Percentiles rank a stretch among this genome's conserved stretches.
Evolutionary conservation across 2,888 invertebrate genomes (phyloP).

Genomic region (Halictus ligatus): DNA sequence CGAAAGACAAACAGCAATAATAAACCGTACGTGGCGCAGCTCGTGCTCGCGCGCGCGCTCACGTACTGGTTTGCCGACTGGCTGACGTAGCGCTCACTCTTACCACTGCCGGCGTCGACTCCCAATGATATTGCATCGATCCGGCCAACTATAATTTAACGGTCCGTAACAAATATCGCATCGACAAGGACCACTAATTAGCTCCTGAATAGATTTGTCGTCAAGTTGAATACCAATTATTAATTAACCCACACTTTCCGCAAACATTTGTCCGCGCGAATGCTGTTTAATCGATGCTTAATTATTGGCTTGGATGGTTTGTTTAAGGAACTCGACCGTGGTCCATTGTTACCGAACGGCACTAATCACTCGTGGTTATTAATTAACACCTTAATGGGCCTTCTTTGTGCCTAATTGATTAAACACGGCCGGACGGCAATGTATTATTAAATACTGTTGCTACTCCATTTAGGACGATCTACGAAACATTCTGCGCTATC

Average conservation of each 20-base stretch:
- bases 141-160: not conserved
- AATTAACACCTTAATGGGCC: constrained; percentile 3
- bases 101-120: constrained; percentile 28
- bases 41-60: not conserved
- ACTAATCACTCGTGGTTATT: constrained; percentile 6
- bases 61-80: not conserved
- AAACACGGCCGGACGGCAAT: not conserved
- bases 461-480: not conserved
- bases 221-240: constrained; percentile 21
- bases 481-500: not conserved
- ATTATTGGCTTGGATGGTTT: constrained; percentile 20
- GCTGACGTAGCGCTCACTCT: constrained; percentile 28
- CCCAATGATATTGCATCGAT: not conserved
- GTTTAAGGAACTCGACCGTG: constrained; percentile 25
- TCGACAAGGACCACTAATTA: not conserved
- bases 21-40: constrained; percentile 5
- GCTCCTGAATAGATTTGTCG: constrained; percentile 6
- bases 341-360: constrained; percentile 18
- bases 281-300: constrained; percentile 31
- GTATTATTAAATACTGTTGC: not conserved
- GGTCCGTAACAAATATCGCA: not conserved
- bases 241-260: constrained; percentile 12
- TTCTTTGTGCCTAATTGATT: constrained; percentile 1
- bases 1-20: constrained; percentile 29
- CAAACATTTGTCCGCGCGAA: constrained; percentile 34